Conservation (phyloP, 2,888 invertebrate genomes). For the Nematopogon swammerdamellus region DNA sequence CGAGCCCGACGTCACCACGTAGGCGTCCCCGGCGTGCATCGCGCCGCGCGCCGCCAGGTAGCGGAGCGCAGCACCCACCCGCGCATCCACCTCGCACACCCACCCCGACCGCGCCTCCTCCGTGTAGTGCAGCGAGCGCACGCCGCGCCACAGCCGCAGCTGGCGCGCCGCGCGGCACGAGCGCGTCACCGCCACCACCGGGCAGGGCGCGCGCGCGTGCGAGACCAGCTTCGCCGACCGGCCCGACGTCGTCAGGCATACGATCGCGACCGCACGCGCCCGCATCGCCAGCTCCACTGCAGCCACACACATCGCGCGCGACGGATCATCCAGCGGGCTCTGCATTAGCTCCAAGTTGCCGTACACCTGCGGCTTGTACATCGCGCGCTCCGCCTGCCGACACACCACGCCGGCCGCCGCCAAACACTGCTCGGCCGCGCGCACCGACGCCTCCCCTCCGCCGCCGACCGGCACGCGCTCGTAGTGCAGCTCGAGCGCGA, state of each 20-base stretch:
- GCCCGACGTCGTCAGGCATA: conserved; percentile 73
- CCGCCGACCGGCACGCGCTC: conserved; percentile 37
- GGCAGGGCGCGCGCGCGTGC: conserved; percentile 67
- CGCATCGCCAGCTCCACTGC: conserved; percentile 40
- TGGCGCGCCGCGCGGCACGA: conserved; percentile 65
- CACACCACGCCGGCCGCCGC: conserved; percentile 71
- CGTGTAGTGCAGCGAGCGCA: conserved; percentile 52
- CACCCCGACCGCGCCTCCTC: conserved; percentile 29
- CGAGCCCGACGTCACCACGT: conserved; percentile 35
- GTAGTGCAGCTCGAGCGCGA: conserved; percentile 67
- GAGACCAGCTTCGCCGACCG: conserved; percentile 69
- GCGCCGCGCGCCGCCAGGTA: conserved; percentile 44
- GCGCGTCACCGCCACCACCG: conserved; percentile 71
- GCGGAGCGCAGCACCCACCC: conserved; percentile 35
- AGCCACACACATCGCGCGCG: conserved; percentile 49
- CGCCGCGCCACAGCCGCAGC: conserved; percentile 45
- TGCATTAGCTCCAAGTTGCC: conserved; percentile 63
- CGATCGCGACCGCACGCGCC: conserved; percentile 50
- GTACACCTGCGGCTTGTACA: conserved; percentile 78
- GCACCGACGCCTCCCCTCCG: conserved; percentile 38
- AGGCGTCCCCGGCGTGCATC: conserved; percentile 37
- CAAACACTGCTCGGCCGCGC: conserved; percentile 64
- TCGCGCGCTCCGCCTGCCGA: conserved; percentile 81
- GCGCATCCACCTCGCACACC: conserved; percentile 32
- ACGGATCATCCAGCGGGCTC: conserved; percentile 51